Evolutionary conservation across 1,140 invertebrate species (phyloP), one percentile per base, ranked within the genome.

Genomic region (Nylanderia fulva): DNA sequence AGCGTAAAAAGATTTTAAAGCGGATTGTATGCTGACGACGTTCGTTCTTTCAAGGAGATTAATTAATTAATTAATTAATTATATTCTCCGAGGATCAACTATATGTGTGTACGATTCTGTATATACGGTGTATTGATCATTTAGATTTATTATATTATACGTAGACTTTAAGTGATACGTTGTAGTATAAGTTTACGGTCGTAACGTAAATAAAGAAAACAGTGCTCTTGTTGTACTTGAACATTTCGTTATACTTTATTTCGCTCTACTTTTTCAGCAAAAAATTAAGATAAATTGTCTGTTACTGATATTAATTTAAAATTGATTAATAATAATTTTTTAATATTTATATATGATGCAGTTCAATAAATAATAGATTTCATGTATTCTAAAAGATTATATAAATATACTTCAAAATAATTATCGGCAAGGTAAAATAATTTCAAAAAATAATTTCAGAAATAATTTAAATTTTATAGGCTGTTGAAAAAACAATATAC

Each of bases 101-200:
- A 89, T 85, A 89, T 88, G 88, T 93, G 45, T 24, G 91, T 92
- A 92, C 91, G 90, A 91, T 90, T 93, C 68, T 93, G 92, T 93
- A 93, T 91, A 93, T 93, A 93, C 68, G 66, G 60, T 90, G 60
- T 92, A 91, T 66, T 68, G 24, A 33, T 85, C 61, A 84, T 86
- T 85, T 86, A 86, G 85, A 63, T 71, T 69, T 63, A 88, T 66
- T 86, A 87, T 86, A 87, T 29, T 86, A 87, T 29, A 79, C 42
- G 56, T 88, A 89, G 39, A 21, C 45, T 48, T 13, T 89, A 90
- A 87, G 60, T 18, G 58, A 83, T 48, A 84, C 56, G 60, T 74
- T 88, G 69, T 86, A 89, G 58, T n/a, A 33, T 88, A 88, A 89
- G 68, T 74, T 89, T 48, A 85, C 52, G 72, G 76, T 89, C 64